phyloP scores from a whole-genome alignment of 2,888 invertebrate genomes.

The Nectonema munidae region DNA sequence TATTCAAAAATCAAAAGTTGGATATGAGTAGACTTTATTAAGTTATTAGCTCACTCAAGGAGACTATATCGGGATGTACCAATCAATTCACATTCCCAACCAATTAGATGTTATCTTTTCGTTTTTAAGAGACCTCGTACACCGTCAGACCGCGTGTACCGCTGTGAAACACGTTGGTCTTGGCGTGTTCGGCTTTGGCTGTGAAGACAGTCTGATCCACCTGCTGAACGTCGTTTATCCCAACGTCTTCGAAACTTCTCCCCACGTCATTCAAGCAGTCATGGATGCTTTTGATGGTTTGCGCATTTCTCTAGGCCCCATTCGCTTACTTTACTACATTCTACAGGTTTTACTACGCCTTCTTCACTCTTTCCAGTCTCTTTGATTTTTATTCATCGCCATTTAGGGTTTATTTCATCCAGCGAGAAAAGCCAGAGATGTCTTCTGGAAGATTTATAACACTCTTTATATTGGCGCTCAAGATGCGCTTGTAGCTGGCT shows the following conservation, averaged over 20 bases:
- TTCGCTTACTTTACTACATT: slow-evolving; percentile 76
- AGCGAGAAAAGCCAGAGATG: slow-evolving; percentile 87
- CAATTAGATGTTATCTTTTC: too few species aligned
- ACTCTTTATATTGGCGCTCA: slow-evolving; percentile 93
- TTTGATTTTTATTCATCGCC: slow-evolving; percentile 15
- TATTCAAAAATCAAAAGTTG: too few species aligned
- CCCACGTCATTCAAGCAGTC: slow-evolving; percentile 95
- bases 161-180: slow-evolving; percentile 95
- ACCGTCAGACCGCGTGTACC: slow-evolving; percentile 89
- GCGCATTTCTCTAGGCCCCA: slow-evolving; percentile 70
- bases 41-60: too few species aligned
- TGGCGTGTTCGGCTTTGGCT: slow-evolving; percentile 88
- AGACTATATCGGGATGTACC: too few species aligned
- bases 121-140: slow-evolving; percentile 51
- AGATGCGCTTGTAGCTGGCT: slow-evolving; percentile 79
- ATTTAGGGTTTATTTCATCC: slow-evolving; percentile 82
- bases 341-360: slow-evolving; percentile 36
- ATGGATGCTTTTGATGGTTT: slow-evolving; percentile 95
- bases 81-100: too few species aligned
- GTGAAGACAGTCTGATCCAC: slow-evolving; percentile 85
- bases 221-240: slow-evolving; percentile 96
- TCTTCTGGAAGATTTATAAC: slow-evolving; percentile 99
- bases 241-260: slow-evolving; percentile 94
- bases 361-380: slow-evolving; percentile 6
- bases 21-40: too few species aligned